Percentiles rank a stretch among this genome's conserved stretches.
Conservation (phyloP, 30 jellyfish, hydroid and myxozoan genomes). For the Pelagia noctiluca region DNA sequence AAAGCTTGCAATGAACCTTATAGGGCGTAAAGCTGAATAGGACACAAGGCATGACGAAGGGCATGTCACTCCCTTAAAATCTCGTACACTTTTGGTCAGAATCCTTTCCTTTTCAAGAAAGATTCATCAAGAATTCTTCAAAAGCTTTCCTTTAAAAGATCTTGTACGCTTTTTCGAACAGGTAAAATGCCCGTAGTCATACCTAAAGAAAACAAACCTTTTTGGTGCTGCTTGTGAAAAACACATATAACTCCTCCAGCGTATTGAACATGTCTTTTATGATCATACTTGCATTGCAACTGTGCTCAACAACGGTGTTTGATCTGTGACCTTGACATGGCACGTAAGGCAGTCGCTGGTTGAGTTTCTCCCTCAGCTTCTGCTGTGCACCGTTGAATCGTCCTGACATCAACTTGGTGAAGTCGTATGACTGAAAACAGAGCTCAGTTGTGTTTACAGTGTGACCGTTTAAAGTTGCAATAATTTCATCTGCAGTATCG, state of each 20-base stretch:
- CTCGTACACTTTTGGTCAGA: too few species aligned
- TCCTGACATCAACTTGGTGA: conserved; percentile 60
- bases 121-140: too few species aligned
- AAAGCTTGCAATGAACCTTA: conserved; percentile 12
- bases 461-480: conserved; percentile 27
- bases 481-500: conserved; percentile 41
- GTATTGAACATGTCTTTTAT: conserved; percentile 47
- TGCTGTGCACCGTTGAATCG: too few species aligned
- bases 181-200: too few species aligned
- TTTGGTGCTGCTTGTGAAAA: conserved; percentile 50
- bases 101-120: too few species aligned
- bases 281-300: conserved; percentile 32
- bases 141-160: too few species aligned
- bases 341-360: conserved; percentile 26
- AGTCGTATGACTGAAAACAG: conserved; percentile 60
- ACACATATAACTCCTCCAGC: conserved; percentile 58
- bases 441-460: conserved; percentile 27
- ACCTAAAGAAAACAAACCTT: conserved; percentile 10
- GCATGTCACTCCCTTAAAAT: too few species aligned
- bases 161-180: too few species aligned
- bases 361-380: conserved; percentile 44
- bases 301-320: too few species aligned
- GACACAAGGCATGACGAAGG: too few species aligned
- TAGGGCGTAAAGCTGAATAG: conserved; percentile 10
- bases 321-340: too few species aligned